Evolutionary conservation across 2,797 vertebrate genomes (phyloP).

Genomic region (Tragopan temminckii): DNA sequence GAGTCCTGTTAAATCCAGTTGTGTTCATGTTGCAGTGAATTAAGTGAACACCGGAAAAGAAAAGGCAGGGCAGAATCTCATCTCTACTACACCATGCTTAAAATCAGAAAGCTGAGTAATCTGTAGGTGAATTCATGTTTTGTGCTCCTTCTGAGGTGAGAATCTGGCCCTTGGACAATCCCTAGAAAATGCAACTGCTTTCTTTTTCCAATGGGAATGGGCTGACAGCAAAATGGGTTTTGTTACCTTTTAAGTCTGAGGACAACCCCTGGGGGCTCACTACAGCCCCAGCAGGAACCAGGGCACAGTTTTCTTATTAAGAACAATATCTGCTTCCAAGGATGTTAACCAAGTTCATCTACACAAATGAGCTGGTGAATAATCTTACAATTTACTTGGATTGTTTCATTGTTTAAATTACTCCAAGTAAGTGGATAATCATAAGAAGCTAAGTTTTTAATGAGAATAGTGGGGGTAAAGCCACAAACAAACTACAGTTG

Average conservation of each 20-base stretch:
- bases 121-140: neutral
- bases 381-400: neutral
- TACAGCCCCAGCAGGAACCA: neutral
- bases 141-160: neutral
- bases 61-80: slow-evolving; percentile 21
- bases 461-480: neutral
- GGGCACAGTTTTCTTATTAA: slow-evolving; percentile 29
- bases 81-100: neutral
- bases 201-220: neutral
- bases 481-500: neutral
- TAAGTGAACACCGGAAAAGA: slow-evolving; percentile 14
- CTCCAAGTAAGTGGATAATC: neutral
- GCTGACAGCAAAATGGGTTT: neutral
- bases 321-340: neutral
- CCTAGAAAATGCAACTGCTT: neutral
- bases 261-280: neutral
- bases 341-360: neutral
- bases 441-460: neutral
- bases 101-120: neutral
- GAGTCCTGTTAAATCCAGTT: slow-evolving; percentile 44
- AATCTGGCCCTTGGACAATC: neutral
- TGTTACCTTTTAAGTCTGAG: neutral
- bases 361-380: neutral
- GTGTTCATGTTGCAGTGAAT: slow-evolving; percentile 44
- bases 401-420: slow-evolving; percentile 25